Conservation (phyloP, 2,888 invertebrate genomes). For the Drosophila mettleri region DNA sequence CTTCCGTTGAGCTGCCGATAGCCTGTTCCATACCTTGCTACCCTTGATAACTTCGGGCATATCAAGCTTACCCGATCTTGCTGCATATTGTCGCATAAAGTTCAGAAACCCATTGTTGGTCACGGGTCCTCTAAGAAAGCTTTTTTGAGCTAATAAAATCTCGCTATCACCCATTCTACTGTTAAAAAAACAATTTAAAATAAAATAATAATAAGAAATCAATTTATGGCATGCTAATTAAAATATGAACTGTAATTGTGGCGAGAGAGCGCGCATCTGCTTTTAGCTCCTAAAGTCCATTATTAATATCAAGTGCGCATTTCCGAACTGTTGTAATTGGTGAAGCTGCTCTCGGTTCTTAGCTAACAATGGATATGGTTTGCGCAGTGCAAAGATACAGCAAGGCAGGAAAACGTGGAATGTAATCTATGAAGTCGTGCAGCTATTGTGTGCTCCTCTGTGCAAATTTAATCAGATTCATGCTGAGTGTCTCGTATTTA, state of each 20-base stretch:
- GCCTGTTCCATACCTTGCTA: constrained; percentile 15
- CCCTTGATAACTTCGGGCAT: background rate
- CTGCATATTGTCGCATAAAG: constrained; percentile 8
- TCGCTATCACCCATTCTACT: constrained; percentile 5
- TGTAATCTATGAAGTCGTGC: background rate
- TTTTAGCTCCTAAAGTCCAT: constrained; percentile 57
- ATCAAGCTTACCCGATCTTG: no score
- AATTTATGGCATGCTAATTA: no score
- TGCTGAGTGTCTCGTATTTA: no score
- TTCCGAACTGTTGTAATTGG: constrained; percentile 51
- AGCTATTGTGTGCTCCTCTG: no score
- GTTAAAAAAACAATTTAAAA: background rate
- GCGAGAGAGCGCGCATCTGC: constrained; percentile 5
- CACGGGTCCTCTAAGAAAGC: constrained; percentile 3
- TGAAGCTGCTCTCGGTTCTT: constrained; percentile 10
- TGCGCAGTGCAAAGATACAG: no score
- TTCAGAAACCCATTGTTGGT: constrained; percentile 20
- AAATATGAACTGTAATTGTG: no score
- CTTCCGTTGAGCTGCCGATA: background rate
- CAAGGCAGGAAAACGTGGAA: background rate
- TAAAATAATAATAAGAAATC: no score
- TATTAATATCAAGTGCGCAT: constrained; percentile 61
- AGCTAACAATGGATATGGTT: background rate
- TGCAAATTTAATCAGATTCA: no score
- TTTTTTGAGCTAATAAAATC: constrained; percentile 1